Conservation (phyloP, 2,888 invertebrate species). For the Caenorhabditis becei region DNA sequence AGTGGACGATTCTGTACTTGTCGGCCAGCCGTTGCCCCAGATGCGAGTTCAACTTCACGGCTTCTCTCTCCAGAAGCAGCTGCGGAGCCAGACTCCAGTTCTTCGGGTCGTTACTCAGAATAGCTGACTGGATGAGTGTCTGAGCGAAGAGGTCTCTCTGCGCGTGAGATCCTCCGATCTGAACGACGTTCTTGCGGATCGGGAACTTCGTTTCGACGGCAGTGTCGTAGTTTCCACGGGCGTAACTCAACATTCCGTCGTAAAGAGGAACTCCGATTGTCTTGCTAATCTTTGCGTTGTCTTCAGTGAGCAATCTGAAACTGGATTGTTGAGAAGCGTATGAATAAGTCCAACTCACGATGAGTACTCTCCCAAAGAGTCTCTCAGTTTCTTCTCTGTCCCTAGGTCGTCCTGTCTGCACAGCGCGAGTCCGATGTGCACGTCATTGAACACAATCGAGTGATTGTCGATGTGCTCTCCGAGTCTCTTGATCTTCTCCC, state of each 20-base stretch:
- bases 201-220: slow-evolving; percentile 74
- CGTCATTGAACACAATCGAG: slow-evolving; percentile 84
- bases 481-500: slow-evolving; percentile 45
- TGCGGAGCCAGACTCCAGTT: slow-evolving; percentile 69
- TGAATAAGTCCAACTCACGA: slow-evolving; percentile 20
- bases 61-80: slow-evolving; percentile 63
- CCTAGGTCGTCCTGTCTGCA: slow-evolving; percentile 58
- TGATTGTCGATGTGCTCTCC: slow-evolving; percentile 82
- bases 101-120: slow-evolving; percentile 65
- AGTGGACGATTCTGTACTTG: slow-evolving; percentile 54
- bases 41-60: slow-evolving; percentile 65
- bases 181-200: slow-evolving; percentile 70
- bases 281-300: slow-evolving; percentile 69
- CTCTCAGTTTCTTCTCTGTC: slow-evolving; percentile 59
- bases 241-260: slow-evolving; percentile 74
- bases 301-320: slow-evolving; percentile 50
- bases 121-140: slow-evolving; percentile 72
- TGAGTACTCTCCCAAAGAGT: slow-evolving; percentile 62
- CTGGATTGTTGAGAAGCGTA: neutral
- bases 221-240: slow-evolving; percentile 69
- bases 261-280: slow-evolving; percentile 72
- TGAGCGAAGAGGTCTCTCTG: slow-evolving; percentile 79
- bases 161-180: slow-evolving; percentile 79
- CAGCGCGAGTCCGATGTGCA: slow-evolving; percentile 70
- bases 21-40: slow-evolving; percentile 67